Evolutionary conservation across 1,140 invertebrate genomes (phyloP).

Genomic region (Caenorhabditis brenneri): DNA sequence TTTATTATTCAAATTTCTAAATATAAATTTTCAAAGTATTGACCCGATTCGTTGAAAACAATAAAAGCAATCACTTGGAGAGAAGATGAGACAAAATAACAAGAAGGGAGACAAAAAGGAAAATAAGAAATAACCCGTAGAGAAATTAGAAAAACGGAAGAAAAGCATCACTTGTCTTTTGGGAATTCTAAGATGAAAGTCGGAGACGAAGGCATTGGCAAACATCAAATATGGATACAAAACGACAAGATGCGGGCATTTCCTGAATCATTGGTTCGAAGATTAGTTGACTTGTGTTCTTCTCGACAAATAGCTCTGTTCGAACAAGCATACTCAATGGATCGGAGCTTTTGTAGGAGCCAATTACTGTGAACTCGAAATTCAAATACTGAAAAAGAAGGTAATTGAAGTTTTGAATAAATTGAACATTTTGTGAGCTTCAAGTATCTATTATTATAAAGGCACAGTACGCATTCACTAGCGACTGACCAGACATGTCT

Average conservation of each 20-base stretch:
- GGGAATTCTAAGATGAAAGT: slow-evolving; percentile 19
- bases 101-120: not conserved
- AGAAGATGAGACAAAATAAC: not conserved
- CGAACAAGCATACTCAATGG: slow-evolving; percentile 21
- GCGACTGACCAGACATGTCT: no score
- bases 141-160: slow-evolving; percentile 4
- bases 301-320: slow-evolving; percentile 16
- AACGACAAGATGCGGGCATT: not conserved
- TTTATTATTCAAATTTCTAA: not conserved
- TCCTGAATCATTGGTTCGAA: slow-evolving; percentile 29
- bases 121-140: not conserved
- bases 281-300: slow-evolving; percentile 15
- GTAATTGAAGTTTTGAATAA: no score
- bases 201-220: slow-evolving; percentile 31
- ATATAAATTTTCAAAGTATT: not conserved
- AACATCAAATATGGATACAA: slow-evolving; percentile 32
- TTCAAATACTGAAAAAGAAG: not conserved
- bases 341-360: not conserved
- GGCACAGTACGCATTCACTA: no score
- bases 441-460: no score
- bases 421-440: no score
- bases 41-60: not conserved
- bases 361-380: slow-evolving; percentile 1
- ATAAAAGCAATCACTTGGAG: not conserved
- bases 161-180: not conserved